These are phyloP conservation scores for Ophion ventricosus DNA, from an alignment of 2,888 invertebrate genomes.

Conservation along the genomic window DNA sequence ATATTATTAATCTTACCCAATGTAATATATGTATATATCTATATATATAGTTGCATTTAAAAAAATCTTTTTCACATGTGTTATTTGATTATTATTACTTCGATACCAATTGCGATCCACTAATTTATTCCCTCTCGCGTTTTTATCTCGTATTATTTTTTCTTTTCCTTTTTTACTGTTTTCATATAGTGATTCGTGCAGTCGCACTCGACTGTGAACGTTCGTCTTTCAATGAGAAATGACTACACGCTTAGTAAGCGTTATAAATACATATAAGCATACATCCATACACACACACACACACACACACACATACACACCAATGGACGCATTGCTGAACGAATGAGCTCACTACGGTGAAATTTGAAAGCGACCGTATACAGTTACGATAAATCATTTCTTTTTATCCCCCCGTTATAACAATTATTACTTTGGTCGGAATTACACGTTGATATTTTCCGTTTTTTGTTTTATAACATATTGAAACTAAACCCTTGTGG, in stretches of 20 bases:
- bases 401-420: not conserved
- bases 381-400: not conserved
- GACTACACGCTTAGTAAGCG: conserved; percentile 59
- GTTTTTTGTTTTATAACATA: not conserved
- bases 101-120: not conserved
- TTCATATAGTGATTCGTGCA: conserved; percentile 28
- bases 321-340: not conserved
- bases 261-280: conserved; percentile 20
- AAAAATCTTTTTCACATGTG: not conserved
- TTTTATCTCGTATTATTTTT: conserved; percentile 9
- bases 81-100: not conserved
- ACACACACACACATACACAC: not conserved
- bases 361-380: not conserved
- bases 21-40: no score
- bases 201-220: conserved; percentile 54
- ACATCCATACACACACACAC: not conserved
- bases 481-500: conserved; percentile 32
- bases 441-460: not conserved
- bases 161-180: not conserved
- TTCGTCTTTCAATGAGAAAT: conserved; percentile 62
- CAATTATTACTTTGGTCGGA: not conserved
- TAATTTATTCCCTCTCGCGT: not conserved
- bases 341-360: conserved; percentile 12
- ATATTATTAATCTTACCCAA: conserved; percentile 40
- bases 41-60: not conserved